Evolutionary conservation across 1,140 invertebrate genomes (phyloP).

Genomic region (Branchinecta lindahli): DNA sequence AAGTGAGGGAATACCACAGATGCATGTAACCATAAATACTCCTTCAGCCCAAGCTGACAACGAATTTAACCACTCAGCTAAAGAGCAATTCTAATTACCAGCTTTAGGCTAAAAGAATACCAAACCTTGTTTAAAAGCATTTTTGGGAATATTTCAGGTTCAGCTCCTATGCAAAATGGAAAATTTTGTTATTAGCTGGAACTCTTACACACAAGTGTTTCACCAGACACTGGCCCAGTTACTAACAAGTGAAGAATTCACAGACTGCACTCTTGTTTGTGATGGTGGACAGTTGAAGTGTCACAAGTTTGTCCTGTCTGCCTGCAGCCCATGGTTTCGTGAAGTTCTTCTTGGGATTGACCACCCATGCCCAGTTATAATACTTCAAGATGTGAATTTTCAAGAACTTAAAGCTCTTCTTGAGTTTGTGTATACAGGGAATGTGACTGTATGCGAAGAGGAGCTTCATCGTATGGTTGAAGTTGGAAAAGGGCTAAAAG

Average conservation of each 20-base stretch:
- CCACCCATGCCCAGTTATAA: slow-evolving; percentile 29
- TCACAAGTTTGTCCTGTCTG: slow-evolving; percentile 32
- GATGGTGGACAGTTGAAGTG: slow-evolving; percentile 31
- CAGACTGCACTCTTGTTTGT: slow-evolving; percentile 33
- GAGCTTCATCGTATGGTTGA: slow-evolving; percentile 20
- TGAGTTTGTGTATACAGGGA: slow-evolving; percentile 22
- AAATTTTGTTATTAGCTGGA: slow-evolving; percentile 1
- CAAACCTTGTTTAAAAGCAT: no score
- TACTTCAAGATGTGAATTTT: slow-evolving; percentile 23
- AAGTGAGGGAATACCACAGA: no score
- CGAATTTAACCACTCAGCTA: no score
- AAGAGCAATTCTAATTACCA: no score
- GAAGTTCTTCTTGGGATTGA: slow-evolving; percentile 29
- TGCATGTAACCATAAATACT: no score
- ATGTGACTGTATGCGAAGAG: slow-evolving; percentile 21
- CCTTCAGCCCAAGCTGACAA: no score
- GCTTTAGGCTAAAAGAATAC: no score
- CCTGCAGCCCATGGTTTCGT: slow-evolving; percentile 33
- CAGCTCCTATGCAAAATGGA: not conserved
- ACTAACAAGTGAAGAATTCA: slow-evolving; percentile 27
- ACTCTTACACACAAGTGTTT: not conserved
- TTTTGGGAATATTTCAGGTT: no score
- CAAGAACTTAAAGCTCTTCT: slow-evolving; percentile 20
- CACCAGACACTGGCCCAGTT: slow-evolving; percentile 22
- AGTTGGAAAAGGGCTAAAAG: slow-evolving; percentile 60